Base-by-base conservation (phyloP, 1,140 invertebrate genomes). In the Papilio aristodemus region DNA sequence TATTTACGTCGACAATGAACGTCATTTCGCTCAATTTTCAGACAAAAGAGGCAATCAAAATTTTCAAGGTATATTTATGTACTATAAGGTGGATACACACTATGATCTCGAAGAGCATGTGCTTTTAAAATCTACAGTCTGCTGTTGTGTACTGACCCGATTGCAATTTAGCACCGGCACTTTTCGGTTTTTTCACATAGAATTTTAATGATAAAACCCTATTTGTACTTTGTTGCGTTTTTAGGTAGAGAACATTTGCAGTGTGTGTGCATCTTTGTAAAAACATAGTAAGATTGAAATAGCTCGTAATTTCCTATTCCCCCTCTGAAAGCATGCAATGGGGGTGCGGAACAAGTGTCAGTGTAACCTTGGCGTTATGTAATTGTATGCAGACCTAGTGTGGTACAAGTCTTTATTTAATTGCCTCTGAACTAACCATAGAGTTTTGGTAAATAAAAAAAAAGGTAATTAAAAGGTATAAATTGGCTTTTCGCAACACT, bases 331-430 rank as follows among this genome's bases (percentile, higher is more conserved):
- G 75, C 77, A 80, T 85, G 84, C 86, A 79, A 79, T 76, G 60
- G 73, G 77, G 79, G 79, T 81, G 77, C 67, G 76, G 75, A 75
- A 73, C 74, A 75, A 82, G 80, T 83, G 84, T 83, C 76, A 78
- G 78, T 46, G 64, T 75, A 81, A 79, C 86, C 83, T 88, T 86
- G 75, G 38, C 9, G 69, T 86, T 82, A 84, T 76, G 75, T 86
- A 86, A 85, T 67, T 50, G 67, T 74, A 81, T 85, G 75, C 78
- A 79, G 78, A 77, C 60, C 62, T 59, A 74, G 73, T 80, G 71
- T 82, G 83, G 77, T 68, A 77, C 83, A 85, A 86, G 80, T 77
- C 77, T 77, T 59, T 68, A 72, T 71, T 71, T 19, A 69, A 25
- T 68, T 70, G 25, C 4, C 38, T n/a, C 4, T 13, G 4, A 13